Percentiles rank a stretch among this genome's conserved stretches.
phyloP scores from a whole-genome alignment of 2,113 vertebrate species.

The Phalacrocorax brasilianus region DNA sequence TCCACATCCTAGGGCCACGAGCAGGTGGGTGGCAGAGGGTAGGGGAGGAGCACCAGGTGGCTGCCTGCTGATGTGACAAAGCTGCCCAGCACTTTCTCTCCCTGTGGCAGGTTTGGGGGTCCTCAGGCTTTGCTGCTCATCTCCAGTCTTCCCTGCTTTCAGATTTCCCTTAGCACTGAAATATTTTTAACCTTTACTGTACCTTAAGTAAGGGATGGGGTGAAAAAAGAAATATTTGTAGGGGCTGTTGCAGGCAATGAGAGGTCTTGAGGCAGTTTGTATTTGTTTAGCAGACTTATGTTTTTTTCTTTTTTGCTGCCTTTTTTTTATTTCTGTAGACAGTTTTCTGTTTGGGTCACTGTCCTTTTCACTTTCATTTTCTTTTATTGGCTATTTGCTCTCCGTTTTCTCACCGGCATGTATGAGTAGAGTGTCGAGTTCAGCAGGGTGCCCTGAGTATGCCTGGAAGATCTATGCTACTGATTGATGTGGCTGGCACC shows the following conservation, averaged over 20 bases:
- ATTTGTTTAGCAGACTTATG: not conserved
- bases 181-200: not conserved
- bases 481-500: not conserved
- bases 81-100: not conserved
- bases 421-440: not conserved
- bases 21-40: not conserved
- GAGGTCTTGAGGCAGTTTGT: not conserved
- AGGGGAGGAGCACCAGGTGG: not conserved
- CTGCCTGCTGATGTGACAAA: not conserved
- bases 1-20: not conserved
- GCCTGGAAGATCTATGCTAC: not conserved
- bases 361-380: not conserved
- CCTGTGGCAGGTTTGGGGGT: not conserved
- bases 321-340: not conserved
- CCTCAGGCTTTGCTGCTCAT: not conserved
- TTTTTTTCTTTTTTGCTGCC: not conserved
- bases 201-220: not conserved
- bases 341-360: not conserved
- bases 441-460: accelerated
- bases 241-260: not conserved
- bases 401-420: not conserved
- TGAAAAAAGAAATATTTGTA: not conserved
- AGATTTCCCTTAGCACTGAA: not conserved
- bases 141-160: not conserved
- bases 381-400: not conserved